Evolutionary conservation across 2,797 vertebrate species (phyloP).

Genomic region (Enteromius argenteus): DNA sequence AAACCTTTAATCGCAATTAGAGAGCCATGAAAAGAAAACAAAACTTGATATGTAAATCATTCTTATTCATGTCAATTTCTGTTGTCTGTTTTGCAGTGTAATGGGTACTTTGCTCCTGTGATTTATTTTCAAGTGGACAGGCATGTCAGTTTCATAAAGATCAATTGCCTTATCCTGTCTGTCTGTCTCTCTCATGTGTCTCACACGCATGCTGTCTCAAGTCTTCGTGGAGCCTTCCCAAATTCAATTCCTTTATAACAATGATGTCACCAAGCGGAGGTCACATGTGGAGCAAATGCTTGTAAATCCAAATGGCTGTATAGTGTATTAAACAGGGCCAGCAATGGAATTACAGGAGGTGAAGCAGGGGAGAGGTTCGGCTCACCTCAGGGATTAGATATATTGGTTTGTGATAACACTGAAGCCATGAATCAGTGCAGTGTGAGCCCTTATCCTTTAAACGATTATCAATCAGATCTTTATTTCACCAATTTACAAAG

Average conservation of each 20-base stretch:
- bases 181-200: constrained; percentile 48
- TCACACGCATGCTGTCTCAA: constrained; percentile 54
- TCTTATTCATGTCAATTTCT: constrained; percentile 52
- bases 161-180: constrained; percentile 55
- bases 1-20: constrained; percentile 18
- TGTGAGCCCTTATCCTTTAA: constrained; percentile 16
- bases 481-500: not conserved
- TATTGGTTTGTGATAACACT: constrained; percentile 58
- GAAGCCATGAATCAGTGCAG: constrained; percentile 48
- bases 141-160: constrained; percentile 62
- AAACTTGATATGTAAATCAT: constrained; percentile 50
- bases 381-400: constrained; percentile 56
- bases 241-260: constrained; percentile 66
- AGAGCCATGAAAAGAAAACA: not conserved
- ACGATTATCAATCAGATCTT: constrained; percentile 9
- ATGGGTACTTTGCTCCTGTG: constrained; percentile 53
- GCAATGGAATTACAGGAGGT: constrained; percentile 56
- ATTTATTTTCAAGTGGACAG: constrained; percentile 60
- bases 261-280: constrained; percentile 64
- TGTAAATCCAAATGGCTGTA: constrained; percentile 62
- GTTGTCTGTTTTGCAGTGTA: constrained; percentile 53
- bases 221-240: constrained; percentile 64
- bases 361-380: constrained; percentile 58
- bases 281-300: constrained; percentile 73
- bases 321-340: constrained; percentile 55